Conservation (phyloP, 1,140 invertebrate species). For the roundworm (Caenorhabditis elegans) region DNA sequence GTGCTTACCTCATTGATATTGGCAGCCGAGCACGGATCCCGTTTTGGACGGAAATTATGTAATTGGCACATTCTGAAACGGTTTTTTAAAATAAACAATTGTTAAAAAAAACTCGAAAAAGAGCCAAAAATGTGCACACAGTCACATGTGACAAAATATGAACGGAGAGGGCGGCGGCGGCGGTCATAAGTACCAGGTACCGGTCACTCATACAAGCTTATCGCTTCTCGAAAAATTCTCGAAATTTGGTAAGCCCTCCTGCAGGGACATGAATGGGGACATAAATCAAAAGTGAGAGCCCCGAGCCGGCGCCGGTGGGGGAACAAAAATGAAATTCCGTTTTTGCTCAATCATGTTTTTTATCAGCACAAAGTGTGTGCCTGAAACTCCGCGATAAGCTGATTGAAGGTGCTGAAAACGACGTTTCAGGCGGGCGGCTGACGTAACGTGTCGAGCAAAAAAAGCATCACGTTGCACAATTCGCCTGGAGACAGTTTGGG, state of each 20-base stretch:
- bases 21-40: slow-evolving; percentile 34
- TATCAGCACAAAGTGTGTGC: neutral
- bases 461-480: slow-evolving; percentile 22
- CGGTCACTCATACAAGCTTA: neutral
- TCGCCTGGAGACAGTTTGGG: neutral
- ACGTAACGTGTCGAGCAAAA: slow-evolving; percentile 27
- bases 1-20: slow-evolving; percentile 13
- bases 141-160: neutral
- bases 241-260: neutral
- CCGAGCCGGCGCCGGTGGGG: no score
- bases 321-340: no score
- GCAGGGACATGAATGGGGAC: neutral
- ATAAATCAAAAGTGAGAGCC: neutral
- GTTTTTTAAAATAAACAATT: neutral
- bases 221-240: neutral
- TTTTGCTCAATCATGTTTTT: neutral
- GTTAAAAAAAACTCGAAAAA: neutral
- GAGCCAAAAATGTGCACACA: neutral
- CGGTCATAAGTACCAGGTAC: neutral
- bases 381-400: slow-evolving; percentile 19
- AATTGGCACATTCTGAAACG: slow-evolving; percentile 22
- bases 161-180: neutral
- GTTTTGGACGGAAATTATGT: neutral
- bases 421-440: neutral
- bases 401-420: neutral